Base-by-base conservation (phyloP, 2,888 invertebrate genomes). In the Alcis repandata region DNA sequence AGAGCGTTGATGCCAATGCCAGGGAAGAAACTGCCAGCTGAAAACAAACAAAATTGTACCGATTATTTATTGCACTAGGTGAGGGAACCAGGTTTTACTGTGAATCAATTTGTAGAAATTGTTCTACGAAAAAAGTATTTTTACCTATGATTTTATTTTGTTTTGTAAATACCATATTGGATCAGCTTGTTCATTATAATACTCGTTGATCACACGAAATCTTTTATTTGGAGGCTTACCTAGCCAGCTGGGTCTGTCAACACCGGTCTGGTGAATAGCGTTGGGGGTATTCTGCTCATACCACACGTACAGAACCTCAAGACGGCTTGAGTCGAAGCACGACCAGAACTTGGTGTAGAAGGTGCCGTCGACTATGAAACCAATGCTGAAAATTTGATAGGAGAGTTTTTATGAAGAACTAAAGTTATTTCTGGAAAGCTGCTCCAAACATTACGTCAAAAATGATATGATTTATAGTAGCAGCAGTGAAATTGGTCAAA, bases 261-360 rank as follows among this genome's bases (percentile, higher is more conserved):
- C 93, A 1, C 88, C 85, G 2, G 78, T 83, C 76, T 95, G 94
- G 57, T 91, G 90, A 0, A 93, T 86, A 9, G 87, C 86, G 63
- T 95, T 93, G 0, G 82, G 83, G 0, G 89, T 79, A n/a, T 88
- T 89, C 68, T 95, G 87, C 46, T 91, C 87, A 62, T 91, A 92
- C 80, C 91, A 89, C 0, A 94, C 93, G 71, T 95, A 95, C 10
- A 95, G 73, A 0, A 95, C 92, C 70, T 91, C 92, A 58, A 94
- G 82, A 0, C 88, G 83, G 3, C 73, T 79, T 43, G 89, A 85
- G 78, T 95, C 92, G 72, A 94, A 95, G 79, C 95, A 95, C 0
- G 95, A 88, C 72, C 87, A 89, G 70, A 93, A 94, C 9, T 90
- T 77, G 17, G 89, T 85, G 67, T 94, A 84, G 79, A 95, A 94